phyloP scores from a whole-genome alignment of 1,140 invertebrate genomes.

The Rhyacophila brunnea region DNA sequence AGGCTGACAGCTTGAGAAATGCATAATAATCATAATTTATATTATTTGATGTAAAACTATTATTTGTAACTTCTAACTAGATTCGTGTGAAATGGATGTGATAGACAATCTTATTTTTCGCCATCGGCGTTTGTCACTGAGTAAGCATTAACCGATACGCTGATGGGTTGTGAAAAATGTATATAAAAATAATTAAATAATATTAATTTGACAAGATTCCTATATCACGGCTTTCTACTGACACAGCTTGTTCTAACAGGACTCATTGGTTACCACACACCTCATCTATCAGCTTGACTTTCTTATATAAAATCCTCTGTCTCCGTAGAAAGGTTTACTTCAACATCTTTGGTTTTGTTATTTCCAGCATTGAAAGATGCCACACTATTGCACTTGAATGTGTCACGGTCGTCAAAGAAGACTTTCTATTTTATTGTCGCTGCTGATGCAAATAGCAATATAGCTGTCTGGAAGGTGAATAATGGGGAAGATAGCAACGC shows the following conservation, averaged over 20 bases:
- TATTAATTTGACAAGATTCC: too few relatives aligned
- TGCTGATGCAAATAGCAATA: conserved; percentile 58
- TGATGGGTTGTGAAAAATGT: too few relatives aligned
- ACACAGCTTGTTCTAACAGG: too few relatives aligned
- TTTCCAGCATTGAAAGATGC: conserved; percentile 53
- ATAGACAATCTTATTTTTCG: too few relatives aligned
- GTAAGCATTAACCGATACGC: too few relatives aligned
- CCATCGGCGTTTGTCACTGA: too few relatives aligned
- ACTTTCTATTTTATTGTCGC: conserved; percentile 62
- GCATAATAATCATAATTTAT: too few relatives aligned
- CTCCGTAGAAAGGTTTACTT: neutral
- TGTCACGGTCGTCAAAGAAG: conserved; percentile 48
- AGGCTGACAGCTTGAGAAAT: too few relatives aligned
- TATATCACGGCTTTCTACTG: neutral
- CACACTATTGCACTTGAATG: conserved; percentile 49
- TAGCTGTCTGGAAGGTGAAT: conserved; percentile 58
- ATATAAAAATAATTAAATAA: too few relatives aligned
- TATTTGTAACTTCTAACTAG: neutral
- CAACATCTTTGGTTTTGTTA: conserved; percentile 11
- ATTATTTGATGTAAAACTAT: too few relatives aligned
- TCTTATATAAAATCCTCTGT: neutral
- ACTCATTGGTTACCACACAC: neutral
- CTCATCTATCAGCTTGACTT: neutral
- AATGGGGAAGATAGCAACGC: conserved; percentile 46
- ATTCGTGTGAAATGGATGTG: neutral